These are phyloP conservation scores for Galaxias olidus DNA, from an alignment of 2,797 vertebrate species.

Conservation along the genomic window DNA sequence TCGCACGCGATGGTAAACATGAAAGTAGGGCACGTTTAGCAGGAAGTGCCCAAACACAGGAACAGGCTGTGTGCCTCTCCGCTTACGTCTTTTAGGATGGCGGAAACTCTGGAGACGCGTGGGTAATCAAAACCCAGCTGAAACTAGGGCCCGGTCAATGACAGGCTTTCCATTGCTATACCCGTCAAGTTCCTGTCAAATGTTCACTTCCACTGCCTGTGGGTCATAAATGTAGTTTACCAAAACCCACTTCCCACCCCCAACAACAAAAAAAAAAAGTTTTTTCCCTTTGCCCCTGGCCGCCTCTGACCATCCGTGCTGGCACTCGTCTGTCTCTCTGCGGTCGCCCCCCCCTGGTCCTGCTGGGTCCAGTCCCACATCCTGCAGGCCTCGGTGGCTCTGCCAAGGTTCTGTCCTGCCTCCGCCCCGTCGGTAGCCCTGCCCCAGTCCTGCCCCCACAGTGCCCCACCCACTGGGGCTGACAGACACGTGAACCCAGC, in stretches of 20 bases:
- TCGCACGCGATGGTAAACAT: neutral
- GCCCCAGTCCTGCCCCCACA: neutral
- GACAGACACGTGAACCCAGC: neutral
- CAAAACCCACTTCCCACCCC: neutral
- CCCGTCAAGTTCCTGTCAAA: too few relatives aligned
- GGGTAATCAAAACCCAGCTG: too few relatives aligned
- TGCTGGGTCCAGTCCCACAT: neutral
- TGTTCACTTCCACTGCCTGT: too few relatives aligned
- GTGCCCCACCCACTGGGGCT: neutral
- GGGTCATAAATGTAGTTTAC: too few relatives aligned
- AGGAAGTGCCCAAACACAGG: neutral
- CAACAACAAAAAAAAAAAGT: neutral
- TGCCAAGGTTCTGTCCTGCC: constrained; percentile 4
- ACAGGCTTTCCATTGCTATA: too few relatives aligned
- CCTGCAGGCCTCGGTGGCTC: constrained; percentile 8
- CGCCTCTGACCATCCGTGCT: neutral
- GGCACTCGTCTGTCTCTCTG: neutral
- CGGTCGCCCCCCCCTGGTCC: neutral
- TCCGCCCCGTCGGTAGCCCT: neutral
- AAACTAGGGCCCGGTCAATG: too few relatives aligned
- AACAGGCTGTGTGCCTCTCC: neutral
- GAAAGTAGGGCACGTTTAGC: neutral
- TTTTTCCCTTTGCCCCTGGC: constrained; percentile 1
- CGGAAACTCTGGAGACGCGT: too few relatives aligned
- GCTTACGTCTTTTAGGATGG: too few relatives aligned